These are phyloP conservation scores for Xerus inauris DNA, from an alignment of 2,113 vertebrate genomes.

Conservation along the genomic window DNA sequence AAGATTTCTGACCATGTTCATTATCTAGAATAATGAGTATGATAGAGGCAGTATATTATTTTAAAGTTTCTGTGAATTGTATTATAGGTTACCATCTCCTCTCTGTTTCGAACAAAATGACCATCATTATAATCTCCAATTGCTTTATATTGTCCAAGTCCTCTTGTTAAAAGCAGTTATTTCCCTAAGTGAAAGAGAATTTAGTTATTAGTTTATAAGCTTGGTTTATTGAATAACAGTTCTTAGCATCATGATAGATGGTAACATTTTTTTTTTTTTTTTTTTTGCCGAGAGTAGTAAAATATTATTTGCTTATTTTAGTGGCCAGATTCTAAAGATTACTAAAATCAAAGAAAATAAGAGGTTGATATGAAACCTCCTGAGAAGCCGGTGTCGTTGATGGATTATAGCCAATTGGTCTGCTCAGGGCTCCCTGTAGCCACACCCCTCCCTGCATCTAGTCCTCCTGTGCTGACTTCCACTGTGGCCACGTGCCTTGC, in stretches of 20 bases:
- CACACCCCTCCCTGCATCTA: not conserved
- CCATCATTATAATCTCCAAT: not conserved
- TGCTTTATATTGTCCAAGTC: not conserved
- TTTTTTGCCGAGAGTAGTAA: conserved; percentile 3
- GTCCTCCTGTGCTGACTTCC: not conserved
- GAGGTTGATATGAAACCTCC: not conserved
- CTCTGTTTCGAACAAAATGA: conserved; percentile 49
- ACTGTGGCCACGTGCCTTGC: not conserved
- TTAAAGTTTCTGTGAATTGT: not conserved
- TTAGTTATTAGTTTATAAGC: conserved; percentile 17
- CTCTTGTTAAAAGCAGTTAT: not conserved
- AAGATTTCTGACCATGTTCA: conserved; percentile 20
- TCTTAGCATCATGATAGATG: not conserved
- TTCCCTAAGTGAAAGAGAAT: conserved; percentile 44
- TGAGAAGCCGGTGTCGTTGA: not conserved
- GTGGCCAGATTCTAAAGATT: conserved; percentile 15
- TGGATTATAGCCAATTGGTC: not conserved
- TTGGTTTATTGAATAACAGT: conserved; percentile 24
- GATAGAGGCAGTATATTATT: conserved; percentile 1
- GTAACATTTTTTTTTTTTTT: not conserved
- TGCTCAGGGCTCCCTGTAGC: not conserved
- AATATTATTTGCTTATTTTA: conserved; percentile 2
- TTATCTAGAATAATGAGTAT: not conserved
- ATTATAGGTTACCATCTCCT: not conserved
- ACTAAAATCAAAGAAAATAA: not conserved